These are phyloP conservation scores for Patiria pectinifera DNA, from an alignment of 53 echinoderm and acorn worm genomes.

Conservation along the genomic window DNA sequence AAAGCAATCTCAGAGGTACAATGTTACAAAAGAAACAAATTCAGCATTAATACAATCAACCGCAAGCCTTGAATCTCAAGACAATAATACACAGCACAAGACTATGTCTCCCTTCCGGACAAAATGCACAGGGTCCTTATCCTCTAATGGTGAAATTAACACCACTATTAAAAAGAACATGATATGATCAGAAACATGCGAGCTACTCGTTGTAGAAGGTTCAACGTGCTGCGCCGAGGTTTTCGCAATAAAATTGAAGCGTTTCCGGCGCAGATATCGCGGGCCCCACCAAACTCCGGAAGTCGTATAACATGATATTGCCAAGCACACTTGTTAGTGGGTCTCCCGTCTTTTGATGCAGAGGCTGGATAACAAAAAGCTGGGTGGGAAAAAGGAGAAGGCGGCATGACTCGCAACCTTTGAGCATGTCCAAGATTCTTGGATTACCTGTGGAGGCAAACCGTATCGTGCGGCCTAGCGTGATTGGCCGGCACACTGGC, in stretches of 20 bases:
- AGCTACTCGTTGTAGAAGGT: conserved; percentile 19
- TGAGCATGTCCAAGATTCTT: conserved; percentile 55
- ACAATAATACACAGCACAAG: not conserved
- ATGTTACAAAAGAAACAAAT: not conserved
- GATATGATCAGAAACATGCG: conserved; percentile 25
- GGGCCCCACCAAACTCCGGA: conserved; percentile 46
- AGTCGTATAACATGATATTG: conserved; percentile 61
- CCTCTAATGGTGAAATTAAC: conserved; percentile 19
- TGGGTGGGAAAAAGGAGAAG: not conserved
- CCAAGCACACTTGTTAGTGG: conserved; percentile 61
- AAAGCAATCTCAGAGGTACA: not conserved
- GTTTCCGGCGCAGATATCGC: conserved; percentile 58
- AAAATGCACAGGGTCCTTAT: conserved; percentile 16
- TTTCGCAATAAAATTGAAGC: conserved; percentile 62
- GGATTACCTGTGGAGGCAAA: conserved; percentile 49
- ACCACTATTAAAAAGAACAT: conserved; percentile 45
- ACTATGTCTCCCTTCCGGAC: not conserved
- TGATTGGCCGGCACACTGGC: conserved; percentile 41
- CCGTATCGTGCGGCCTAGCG: conserved; percentile 39
- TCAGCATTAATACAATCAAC: not conserved
- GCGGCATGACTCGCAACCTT: conserved; percentile 59
- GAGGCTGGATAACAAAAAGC: conserved; percentile 16
- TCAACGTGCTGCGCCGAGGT: conserved; percentile 48
- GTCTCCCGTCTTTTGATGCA: conserved; percentile 33
- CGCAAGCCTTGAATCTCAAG: not conserved